A percentile compares a stretch with the other conserved stretches of the same genome.
phyloP scores from a whole-genome alignment of 2,113 vertebrate species.

The Cyprinodon variegatus region DNA sequence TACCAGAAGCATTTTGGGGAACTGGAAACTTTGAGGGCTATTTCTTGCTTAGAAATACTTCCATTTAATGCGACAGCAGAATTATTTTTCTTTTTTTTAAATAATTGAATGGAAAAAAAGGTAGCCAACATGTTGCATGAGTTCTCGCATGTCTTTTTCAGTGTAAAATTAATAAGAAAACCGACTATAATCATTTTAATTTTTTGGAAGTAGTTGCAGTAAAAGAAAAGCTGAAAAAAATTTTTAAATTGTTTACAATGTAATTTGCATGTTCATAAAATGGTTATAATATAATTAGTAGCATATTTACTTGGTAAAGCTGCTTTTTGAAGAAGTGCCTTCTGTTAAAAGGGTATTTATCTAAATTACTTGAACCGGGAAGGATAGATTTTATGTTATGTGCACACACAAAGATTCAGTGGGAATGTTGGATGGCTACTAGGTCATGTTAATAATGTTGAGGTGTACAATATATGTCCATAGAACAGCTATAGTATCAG shows the following conservation, averaged over 20 bases:
- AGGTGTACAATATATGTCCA: neutral
- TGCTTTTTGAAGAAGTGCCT: too few relatives aligned
- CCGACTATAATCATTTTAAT: neutral
- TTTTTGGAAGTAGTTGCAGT: neutral
- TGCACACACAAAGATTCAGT: neutral
- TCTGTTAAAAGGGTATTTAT: too few relatives aligned
- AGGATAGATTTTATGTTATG: neutral
- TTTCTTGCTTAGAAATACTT: neutral
- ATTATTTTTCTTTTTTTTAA: neutral
- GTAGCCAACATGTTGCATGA: neutral
- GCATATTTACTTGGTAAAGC: too few relatives aligned
- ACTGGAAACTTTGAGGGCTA: neutral
- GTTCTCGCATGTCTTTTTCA: neutral
- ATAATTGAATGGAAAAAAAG: neutral
- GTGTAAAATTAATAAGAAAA: neutral
- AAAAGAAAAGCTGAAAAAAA: neutral
- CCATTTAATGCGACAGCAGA: neutral
- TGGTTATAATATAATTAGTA: neutral
- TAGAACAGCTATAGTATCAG: neutral
- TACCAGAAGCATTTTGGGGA: neutral
- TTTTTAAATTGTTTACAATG: neutral
- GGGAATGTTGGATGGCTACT: neutral
- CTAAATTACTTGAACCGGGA: too few relatives aligned
- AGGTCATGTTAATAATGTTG: neutral
- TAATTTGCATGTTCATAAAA: neutral